Percentiles rank a stretch among this genome's conserved stretches.
These are phyloP conservation scores for Caerostris darwini DNA, from an alignment of 1,140 invertebrate genomes.

Conservation along the genomic window DNA sequence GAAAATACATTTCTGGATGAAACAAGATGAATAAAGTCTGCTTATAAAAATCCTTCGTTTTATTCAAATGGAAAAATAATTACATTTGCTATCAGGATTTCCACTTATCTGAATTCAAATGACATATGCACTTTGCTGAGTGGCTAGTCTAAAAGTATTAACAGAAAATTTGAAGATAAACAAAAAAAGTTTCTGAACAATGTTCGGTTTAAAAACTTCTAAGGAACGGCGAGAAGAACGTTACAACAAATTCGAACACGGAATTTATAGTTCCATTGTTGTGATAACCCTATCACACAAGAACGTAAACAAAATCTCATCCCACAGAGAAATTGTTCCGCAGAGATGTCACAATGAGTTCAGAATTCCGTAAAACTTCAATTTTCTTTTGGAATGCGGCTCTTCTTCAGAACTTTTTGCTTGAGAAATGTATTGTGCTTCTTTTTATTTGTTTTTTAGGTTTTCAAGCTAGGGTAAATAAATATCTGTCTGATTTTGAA, in stretches of 20 bases:
- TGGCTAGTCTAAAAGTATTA: background rate
- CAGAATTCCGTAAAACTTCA: background rate
- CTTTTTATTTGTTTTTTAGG: too few relatives aligned
- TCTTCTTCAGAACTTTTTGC: too few relatives aligned
- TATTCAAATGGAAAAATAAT: too few relatives aligned
- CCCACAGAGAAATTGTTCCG: background rate
- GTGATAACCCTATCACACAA: background rate
- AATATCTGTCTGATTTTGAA: too few relatives aligned
- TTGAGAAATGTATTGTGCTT: too few relatives aligned
- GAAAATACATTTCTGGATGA: too few relatives aligned
- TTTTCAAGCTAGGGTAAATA: too few relatives aligned
- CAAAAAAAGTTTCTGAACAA: background rate
- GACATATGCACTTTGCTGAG: too few relatives aligned
- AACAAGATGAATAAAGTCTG: too few relatives aligned
- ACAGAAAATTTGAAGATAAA: background rate
- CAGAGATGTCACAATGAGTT: background rate
- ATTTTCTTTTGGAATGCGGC: background rate
- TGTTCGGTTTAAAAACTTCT: background rate
- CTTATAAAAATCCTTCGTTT: too few relatives aligned
- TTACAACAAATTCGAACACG: background rate
- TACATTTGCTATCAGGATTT: too few relatives aligned
- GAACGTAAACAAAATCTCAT: background rate
- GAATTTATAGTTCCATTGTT: background rate
- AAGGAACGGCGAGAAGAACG: background rate
- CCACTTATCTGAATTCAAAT: too few relatives aligned